A percentile compares a stretch with the other conserved stretches of the same genome.
Evolutionary conservation across 1,140 invertebrate species (phyloP).

Genomic region (Macrobrachium rosenbergii): DNA sequence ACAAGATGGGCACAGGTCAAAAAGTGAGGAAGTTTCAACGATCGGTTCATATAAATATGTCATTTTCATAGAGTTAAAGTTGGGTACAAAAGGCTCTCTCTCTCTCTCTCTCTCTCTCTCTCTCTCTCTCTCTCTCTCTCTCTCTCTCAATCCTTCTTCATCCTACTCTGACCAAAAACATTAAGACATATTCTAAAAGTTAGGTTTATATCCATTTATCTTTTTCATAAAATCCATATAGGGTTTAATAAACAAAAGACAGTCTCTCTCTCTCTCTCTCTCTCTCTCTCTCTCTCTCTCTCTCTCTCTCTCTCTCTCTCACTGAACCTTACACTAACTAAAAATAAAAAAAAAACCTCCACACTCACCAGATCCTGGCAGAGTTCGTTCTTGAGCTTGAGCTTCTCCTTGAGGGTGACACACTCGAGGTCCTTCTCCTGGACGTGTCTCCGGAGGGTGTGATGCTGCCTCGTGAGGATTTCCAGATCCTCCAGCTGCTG

Average conservation of each 20-base stretch:
- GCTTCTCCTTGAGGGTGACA: slow-evolving; percentile 64
- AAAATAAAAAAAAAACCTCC: no score
- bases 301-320: slow-evolving; percentile 21
- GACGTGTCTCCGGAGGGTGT: slow-evolving; percentile 64
- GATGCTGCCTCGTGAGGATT: slow-evolving; percentile 61
- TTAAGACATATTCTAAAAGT: no score
- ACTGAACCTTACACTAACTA: not conserved
- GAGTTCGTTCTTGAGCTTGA: slow-evolving; percentile 65
- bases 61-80: no score
- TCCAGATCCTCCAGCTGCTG: slow-evolving; percentile 63
- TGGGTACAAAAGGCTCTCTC: no score
- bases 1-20: not conserved
- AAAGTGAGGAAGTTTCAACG: not conserved
- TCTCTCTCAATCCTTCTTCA: no score
- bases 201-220: no score
- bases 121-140: no score
- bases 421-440: slow-evolving; percentile 65
- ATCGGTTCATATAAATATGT: no score
- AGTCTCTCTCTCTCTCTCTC: not conserved
- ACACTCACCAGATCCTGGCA: slow-evolving; percentile 65
- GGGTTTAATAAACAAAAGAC: no score
- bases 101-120: no score
- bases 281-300: slow-evolving; percentile 6
- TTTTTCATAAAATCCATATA: no score
- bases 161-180: not conserved